A percentile compares a stretch with the other conserved stretches of the same genome.
phyloP scores from a whole-genome alignment of 2,888 invertebrate genomes.

The Watsonalla binaria region DNA sequence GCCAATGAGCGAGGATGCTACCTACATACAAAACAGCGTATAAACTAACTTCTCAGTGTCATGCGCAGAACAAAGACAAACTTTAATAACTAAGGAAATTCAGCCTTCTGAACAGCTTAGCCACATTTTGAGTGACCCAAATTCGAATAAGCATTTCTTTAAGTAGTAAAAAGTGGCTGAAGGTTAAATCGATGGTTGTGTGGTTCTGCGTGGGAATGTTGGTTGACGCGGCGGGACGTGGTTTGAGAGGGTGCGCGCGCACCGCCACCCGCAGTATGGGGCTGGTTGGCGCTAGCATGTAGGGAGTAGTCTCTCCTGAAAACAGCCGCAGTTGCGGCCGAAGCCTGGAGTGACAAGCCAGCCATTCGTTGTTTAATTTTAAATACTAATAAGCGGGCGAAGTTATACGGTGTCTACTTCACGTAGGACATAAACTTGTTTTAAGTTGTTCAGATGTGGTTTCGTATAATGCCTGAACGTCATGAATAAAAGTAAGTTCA shows the following conservation, averaged over 20 bases:
- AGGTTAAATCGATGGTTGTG: conserved; percentile 53
- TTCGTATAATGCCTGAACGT: background rate
- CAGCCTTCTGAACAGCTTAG: too few species aligned
- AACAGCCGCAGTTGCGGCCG: background rate
- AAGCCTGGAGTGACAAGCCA: background rate
- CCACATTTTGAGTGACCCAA: background rate
- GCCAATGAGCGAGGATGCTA: too few species aligned
- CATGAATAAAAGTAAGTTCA: background rate
- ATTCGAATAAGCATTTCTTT: conserved; percentile 29
- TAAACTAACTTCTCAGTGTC: too few species aligned
- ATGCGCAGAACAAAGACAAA: too few species aligned
- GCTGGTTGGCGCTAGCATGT: background rate
- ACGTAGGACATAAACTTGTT: background rate
- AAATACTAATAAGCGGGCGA: background rate
- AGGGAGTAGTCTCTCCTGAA: background rate
- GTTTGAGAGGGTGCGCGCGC: conserved; percentile 19
- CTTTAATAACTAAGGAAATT: too few species aligned
- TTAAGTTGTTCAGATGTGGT: background rate
- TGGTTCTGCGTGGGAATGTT: conserved; percentile 48
- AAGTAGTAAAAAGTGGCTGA: conserved; percentile 44
- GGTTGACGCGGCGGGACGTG: conserved; percentile 22
- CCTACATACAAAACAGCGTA: too few species aligned
- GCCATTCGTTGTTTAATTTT: background rate
- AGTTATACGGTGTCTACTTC: background rate
- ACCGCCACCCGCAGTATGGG: conserved; percentile 17